phyloP scores from a whole-genome alignment of 2,797 vertebrate species.

The Phrynocephalus guinanensis region DNA sequence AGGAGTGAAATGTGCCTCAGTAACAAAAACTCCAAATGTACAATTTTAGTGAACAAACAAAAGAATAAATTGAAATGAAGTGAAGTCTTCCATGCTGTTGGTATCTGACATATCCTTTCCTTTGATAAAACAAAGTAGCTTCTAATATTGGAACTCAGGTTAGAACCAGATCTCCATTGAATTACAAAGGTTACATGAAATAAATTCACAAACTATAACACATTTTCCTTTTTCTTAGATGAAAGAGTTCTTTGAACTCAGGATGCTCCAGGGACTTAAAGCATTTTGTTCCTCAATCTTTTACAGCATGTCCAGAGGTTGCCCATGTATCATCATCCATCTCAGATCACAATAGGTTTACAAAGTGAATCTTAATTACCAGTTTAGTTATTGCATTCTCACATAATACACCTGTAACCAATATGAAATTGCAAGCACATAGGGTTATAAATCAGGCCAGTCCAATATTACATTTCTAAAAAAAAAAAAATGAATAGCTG shows the following conservation, averaged over 20 bases:
- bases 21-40: conserved; percentile 23
- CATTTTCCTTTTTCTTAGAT: conserved; percentile 54
- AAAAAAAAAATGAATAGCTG: background rate
- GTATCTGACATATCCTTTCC: conserved; percentile 34
- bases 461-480: background rate
- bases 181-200: conserved; percentile 45
- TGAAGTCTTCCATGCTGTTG: background rate
- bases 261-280: conserved; percentile 48
- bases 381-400: conserved; percentile 54
- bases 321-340: conserved; percentile 62
- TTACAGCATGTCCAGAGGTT: conserved; percentile 48
- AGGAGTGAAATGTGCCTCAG: conserved; percentile 18
- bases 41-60: conserved; percentile 20
- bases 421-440: conserved; percentile 21
- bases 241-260: conserved; percentile 61
- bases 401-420: conserved; percentile 10
- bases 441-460: background rate
- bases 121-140: conserved; percentile 48
- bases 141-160: conserved; percentile 53
- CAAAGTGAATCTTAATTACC: conserved; percentile 59
- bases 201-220: background rate
- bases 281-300: conserved; percentile 63
- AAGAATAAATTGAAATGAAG: conserved; percentile 29
- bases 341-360: conserved; percentile 55
- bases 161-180: conserved; percentile 18